Evolutionary conservation across 2,797 vertebrate species (phyloP).

Genomic region (Microctenopoma stevenorrisi): DNA sequence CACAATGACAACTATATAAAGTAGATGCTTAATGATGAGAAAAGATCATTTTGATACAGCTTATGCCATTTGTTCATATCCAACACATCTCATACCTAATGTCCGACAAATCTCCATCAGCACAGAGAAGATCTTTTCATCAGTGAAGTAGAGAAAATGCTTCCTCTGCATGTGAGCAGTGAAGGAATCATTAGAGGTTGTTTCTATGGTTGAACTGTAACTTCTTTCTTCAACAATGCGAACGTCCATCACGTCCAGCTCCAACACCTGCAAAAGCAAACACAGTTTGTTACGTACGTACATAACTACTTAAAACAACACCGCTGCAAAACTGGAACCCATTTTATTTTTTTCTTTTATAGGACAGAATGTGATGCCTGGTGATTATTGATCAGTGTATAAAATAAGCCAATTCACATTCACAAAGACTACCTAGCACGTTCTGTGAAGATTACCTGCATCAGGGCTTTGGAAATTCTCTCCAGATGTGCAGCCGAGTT

Average conservation of each 20-base stretch:
- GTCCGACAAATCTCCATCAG: slow-evolving; percentile 89
- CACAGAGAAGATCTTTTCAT: slow-evolving; percentile 86
- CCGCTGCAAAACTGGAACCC: background rate
- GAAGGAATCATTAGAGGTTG: slow-evolving; percentile 13
- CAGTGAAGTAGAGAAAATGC: slow-evolving; percentile 91
- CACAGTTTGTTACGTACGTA: background rate
- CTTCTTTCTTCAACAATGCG: slow-evolving; percentile 89
- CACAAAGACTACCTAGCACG: background rate
- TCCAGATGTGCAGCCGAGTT: slow-evolving; percentile 88
- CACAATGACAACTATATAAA: background rate
- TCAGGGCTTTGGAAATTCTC: slow-evolving; percentile 89
- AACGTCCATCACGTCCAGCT: slow-evolving; percentile 89
- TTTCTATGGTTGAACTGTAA: slow-evolving; percentile 50
- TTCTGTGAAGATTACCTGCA: slow-evolving; percentile 79
- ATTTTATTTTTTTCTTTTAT: background rate
- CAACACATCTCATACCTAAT: slow-evolving; percentile 70
- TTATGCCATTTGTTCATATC: background rate
- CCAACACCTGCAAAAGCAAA: slow-evolving; percentile 81
- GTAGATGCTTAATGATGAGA: background rate
- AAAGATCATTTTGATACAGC: background rate
- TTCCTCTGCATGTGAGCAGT: slow-evolving; percentile 79
- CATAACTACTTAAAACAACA: background rate
- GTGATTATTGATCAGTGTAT: background rate
- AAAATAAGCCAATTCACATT: background rate
- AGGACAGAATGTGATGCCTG: background rate